Evolutionary conservation across 2,797 vertebrate genomes (phyloP).

Genomic region (Pseudomugil gertrudae): DNA sequence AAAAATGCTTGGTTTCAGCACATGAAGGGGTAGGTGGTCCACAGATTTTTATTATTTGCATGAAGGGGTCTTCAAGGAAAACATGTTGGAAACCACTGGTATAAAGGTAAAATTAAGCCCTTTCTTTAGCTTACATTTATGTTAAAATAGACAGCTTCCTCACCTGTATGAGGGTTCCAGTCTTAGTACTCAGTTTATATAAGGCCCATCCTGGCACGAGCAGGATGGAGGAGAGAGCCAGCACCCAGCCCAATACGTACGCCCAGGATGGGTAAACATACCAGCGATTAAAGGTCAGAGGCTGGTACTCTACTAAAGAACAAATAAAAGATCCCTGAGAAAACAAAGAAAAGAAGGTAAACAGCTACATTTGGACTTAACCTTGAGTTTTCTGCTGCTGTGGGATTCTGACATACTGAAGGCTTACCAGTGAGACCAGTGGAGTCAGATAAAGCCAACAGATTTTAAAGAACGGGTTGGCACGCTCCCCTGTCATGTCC

Average conservation of each 20-base stretch:
- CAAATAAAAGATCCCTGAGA: slow-evolving; percentile 81
- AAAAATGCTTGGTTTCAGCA: no score
- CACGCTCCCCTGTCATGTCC: slow-evolving; percentile 87
- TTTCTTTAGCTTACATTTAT: not conserved
- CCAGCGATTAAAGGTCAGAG: slow-evolving; percentile 84
- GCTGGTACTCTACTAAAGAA: slow-evolving; percentile 84
- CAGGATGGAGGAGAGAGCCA: slow-evolving; percentile 87
- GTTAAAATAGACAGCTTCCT: not conserved
- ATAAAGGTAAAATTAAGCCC: no score
- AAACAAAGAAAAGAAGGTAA: not conserved
- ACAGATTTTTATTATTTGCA: no score
- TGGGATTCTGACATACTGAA: not conserved
- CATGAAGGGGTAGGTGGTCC: no score
- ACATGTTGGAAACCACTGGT: not conserved
- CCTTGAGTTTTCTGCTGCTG: not conserved
- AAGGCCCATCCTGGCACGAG: slow-evolving; percentile 80
- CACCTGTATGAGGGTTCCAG: slow-evolving; percentile 75
- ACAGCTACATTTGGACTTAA: not conserved
- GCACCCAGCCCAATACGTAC: slow-evolving; percentile 82
- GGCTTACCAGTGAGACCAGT: slow-evolving; percentile 84
- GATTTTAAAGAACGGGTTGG: slow-evolving; percentile 86
- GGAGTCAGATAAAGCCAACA: slow-evolving; percentile 90
- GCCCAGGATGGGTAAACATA: slow-evolving; percentile 87
- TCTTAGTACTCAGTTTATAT: slow-evolving; percentile 53
- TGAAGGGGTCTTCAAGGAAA: no score